Percentiles rank a stretch among this genome's conserved stretches.
Evolutionary conservation across 2,888 invertebrate genomes (phyloP).

Genomic region (Drosophila fulvimacula): DNA sequence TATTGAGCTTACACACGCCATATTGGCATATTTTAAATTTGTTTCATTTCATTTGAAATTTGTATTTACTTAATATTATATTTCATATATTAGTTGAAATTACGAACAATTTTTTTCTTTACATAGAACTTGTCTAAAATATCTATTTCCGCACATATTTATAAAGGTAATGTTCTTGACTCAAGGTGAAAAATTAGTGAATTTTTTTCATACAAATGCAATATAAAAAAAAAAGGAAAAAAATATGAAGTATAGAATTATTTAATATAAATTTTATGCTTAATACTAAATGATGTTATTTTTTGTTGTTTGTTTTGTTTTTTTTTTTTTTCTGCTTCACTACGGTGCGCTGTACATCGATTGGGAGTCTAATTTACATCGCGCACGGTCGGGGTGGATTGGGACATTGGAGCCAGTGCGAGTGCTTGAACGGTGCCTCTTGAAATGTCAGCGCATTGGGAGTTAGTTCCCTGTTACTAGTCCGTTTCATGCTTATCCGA

Average conservation of each 20-base stretch:
- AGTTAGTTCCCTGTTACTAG: conserved; percentile 41
- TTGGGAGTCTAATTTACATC: conserved; percentile 38
- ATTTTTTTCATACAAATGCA: conserved; percentile 33
- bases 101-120: not conserved
- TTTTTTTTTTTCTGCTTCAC: not conserved
- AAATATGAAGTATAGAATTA: conserved; percentile 4
- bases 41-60: not conserved
- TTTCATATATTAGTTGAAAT: not conserved
- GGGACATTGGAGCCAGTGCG: conserved; percentile 11
- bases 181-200: conserved; percentile 22
- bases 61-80: not conserved
- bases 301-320: not conserved
- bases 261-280: conserved; percentile 23
- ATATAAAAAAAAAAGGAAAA: conserved; percentile 14
- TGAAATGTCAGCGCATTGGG: not conserved
- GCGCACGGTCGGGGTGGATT: conserved; percentile 7
- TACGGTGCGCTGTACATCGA: conserved; percentile 26
- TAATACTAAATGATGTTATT: conserved; percentile 37
- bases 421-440: not conserved
- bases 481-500: conserved; percentile 83
- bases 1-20: not conserved
- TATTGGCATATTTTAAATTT: not conserved
- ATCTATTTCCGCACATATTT: conserved; percentile 32
- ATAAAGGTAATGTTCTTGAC: conserved; percentile 11
- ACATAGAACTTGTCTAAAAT: conserved; percentile 42